Evolutionary conservation across 2,888 invertebrate genomes (phyloP).

Genomic region (Cyclophora albipunctata): DNA sequence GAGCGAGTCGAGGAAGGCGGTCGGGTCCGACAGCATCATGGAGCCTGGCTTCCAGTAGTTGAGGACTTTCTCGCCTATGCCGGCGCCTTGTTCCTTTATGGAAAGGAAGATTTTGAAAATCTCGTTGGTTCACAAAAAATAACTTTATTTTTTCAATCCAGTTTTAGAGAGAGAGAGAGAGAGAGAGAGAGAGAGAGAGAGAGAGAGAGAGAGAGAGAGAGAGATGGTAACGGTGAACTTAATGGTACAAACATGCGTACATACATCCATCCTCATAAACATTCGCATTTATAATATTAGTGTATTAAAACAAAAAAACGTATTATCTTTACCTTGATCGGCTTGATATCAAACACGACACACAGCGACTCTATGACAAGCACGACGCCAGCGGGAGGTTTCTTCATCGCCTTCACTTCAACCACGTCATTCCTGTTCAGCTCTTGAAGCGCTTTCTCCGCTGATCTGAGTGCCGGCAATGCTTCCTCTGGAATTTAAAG

Average conservation of each 20-base stretch:
- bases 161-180: too few species aligned
- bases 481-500: conserved; percentile 75
- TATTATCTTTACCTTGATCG: conserved; percentile 73
- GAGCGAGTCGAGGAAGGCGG: conserved; percentile 86
- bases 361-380: conserved; percentile 89
- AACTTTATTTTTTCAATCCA: too few species aligned
- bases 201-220: too few species aligned
- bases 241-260: not conserved
- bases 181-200: too few species aligned
- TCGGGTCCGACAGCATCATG: conserved; percentile 86
- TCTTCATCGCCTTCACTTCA: conserved; percentile 94
- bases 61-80: conserved; percentile 85
- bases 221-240: too few species aligned
- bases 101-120: too few species aligned
- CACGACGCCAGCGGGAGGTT: conserved; percentile 90
- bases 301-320: too few species aligned
- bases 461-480: conserved; percentile 89
- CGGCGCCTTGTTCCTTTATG: conserved; percentile 73
- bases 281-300: too few species aligned
- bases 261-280: too few species aligned
- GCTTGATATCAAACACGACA: conserved; percentile 86
- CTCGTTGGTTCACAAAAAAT: too few species aligned
- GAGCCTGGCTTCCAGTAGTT: conserved; percentile 95
- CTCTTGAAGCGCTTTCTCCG: conserved; percentile 89
- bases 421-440: conserved; percentile 94